phyloP scores from a whole-genome alignment of 2,113 vertebrate species.

The Empidonax traillii region DNA sequence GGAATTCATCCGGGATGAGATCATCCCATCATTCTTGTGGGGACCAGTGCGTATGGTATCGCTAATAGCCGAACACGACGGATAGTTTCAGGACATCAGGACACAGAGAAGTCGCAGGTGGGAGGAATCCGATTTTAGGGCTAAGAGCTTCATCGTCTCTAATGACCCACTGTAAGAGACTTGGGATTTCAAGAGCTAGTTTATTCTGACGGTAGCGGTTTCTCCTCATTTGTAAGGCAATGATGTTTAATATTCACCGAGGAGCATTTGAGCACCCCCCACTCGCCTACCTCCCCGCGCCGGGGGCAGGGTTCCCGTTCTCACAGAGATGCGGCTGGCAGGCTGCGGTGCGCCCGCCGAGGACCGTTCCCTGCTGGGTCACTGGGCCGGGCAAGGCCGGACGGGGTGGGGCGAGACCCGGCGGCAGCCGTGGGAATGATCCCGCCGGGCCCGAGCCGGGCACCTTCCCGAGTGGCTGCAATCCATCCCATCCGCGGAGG shows the following conservation, averaged over 20 bases:
- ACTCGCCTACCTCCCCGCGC: accelerated
- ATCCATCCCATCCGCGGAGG: not conserved
- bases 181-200: not conserved
- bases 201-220: not conserved
- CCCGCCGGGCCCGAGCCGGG: not conserved
- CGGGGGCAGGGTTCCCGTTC: not conserved
- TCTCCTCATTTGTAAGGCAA: conserved; percentile 21
- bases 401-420: not conserved
- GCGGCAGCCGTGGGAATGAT: not conserved
- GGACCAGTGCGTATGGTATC: not conserved
- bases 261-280: not conserved
- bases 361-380: not conserved
- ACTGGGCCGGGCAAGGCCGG: too few species aligned
- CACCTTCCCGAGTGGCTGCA: not conserved
- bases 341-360: not conserved
- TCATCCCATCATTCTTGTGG: not conserved
- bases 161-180: not conserved
- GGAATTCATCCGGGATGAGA: not conserved
- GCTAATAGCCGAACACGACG: not conserved
- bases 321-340: not conserved
- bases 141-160: not conserved
- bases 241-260: conserved; percentile 34
- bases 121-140: conserved; percentile 10
- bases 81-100: not conserved
- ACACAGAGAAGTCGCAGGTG: not conserved